A percentile compares a stretch with the other conserved stretches of the same genome.
These are phyloP conservation scores for Nineta flava DNA, from an alignment of 2,888 invertebrate genomes.

Conservation along the genomic window DNA sequence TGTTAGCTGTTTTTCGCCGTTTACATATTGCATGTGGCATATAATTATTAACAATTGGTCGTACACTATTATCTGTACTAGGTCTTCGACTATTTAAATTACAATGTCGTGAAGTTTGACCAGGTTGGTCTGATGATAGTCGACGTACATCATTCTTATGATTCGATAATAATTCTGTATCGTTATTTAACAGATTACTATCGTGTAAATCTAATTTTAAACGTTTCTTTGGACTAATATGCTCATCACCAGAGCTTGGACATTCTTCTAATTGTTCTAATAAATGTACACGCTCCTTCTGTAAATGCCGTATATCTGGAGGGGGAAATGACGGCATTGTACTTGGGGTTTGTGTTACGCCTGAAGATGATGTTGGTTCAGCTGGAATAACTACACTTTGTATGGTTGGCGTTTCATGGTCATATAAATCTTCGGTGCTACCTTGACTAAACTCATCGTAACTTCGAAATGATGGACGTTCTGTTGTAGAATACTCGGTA, in stretches of 20 bases:
- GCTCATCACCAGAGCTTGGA: slow-evolving; percentile 52
- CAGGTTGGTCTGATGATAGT: slow-evolving; percentile 16
- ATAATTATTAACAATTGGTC: slow-evolving; percentile 15
- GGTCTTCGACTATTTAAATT: background rate
- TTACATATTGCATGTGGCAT: slow-evolving; percentile 28
- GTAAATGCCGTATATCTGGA: slow-evolving; percentile 47
- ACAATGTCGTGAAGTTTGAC: slow-evolving; percentile 17
- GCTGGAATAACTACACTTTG: slow-evolving; percentile 38
- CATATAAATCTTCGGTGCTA: slow-evolving; percentile 41
- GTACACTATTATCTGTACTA: slow-evolving; percentile 13
- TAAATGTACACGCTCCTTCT: slow-evolving; percentile 52
- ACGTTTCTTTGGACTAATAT: slow-evolving; percentile 48
- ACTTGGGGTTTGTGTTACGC: slow-evolving; percentile 16
- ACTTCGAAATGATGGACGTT: slow-evolving; percentile 38
- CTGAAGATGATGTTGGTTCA: slow-evolving; percentile 22
- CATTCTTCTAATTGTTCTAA: slow-evolving; percentile 55
- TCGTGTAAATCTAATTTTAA: slow-evolving; percentile 38
- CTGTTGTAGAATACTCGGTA: slow-evolving; percentile 32
- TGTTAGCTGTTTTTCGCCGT: slow-evolving; percentile 33
- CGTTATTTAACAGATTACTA: slow-evolving; percentile 15
- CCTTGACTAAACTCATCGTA: slow-evolving; percentile 62
- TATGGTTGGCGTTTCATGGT: slow-evolving; percentile 23
- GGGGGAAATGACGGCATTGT: slow-evolving; percentile 21
- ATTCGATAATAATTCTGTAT: background rate
- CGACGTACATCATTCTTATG: slow-evolving; percentile 29